Conservation (phyloP, 2,888 invertebrate genomes). For the Pristionchus exspectatus region DNA sequence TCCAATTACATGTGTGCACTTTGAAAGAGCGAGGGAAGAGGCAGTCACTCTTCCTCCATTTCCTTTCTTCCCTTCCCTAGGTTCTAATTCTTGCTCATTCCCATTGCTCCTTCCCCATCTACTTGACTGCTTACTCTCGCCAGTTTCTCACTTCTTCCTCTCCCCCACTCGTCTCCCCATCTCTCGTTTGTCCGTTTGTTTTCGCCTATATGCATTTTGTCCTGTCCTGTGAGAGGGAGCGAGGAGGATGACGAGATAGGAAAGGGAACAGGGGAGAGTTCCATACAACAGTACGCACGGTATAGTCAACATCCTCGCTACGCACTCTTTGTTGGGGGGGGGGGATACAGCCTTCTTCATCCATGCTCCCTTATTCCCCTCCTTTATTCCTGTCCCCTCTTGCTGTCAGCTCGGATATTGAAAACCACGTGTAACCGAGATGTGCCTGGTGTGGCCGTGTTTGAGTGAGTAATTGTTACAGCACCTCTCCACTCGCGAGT, state of each 20-base stretch:
- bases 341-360: not conserved
- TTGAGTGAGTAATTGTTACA: slow-evolving; percentile 9
- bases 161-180: slow-evolving; percentile 21
- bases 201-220: slow-evolving; percentile 37
- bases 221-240: slow-evolving; percentile 12
- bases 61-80: not conserved
- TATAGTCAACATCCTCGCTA: slow-evolving; percentile 9
- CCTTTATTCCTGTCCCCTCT: not conserved
- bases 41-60: not conserved
- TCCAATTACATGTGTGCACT: slow-evolving; percentile 1
- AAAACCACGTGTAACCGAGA: not conserved
- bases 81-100: slow-evolving; percentile 41
- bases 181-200: slow-evolving; percentile 29
- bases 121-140: slow-evolving; percentile 47
- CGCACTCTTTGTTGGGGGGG: slow-evolving; percentile 23
- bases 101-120: slow-evolving; percentile 20
- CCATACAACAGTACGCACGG: not conserved
- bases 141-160: slow-evolving; percentile 50
- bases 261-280: slow-evolving; percentile 27
- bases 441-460: not conserved
- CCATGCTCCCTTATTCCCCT: not conserved
- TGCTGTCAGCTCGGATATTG: not conserved
- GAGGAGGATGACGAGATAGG: slow-evolving; percentile 24
- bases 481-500: not conserved
- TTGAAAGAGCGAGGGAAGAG: not conserved